phyloP scores from a whole-genome alignment of 2,888 invertebrate species.

The Hypomecis punctinalis region DNA sequence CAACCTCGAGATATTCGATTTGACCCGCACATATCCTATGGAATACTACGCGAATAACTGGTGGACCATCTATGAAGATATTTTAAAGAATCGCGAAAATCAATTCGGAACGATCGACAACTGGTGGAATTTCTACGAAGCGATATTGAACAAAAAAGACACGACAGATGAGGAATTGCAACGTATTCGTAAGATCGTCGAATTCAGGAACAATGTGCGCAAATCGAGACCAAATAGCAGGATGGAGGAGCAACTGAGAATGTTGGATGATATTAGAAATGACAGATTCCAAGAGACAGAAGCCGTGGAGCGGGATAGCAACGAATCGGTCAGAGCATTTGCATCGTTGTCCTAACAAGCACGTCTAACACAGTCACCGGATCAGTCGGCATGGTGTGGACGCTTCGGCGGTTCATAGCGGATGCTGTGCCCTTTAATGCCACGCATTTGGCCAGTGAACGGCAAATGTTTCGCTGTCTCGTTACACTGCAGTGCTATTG shows the following conservation, averaged over 20 bases:
- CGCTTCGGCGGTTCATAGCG: constrained; percentile 32
- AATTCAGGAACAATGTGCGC: constrained; percentile 55
- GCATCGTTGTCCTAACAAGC: constrained; percentile 42
- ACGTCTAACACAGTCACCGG: constrained; percentile 39
- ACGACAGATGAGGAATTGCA: constrained; percentile 63
- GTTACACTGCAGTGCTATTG: too few species aligned
- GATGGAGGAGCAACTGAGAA: constrained; percentile 72
- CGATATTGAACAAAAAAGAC: constrained; percentile 65
- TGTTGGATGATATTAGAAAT: constrained; percentile 72
- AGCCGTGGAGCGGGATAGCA: constrained; percentile 61
- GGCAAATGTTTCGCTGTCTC: too few species aligned
- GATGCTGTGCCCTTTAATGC: constrained; percentile 29
- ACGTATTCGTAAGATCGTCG: constrained; percentile 61
- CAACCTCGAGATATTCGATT: constrained; percentile 69
- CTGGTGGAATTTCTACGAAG: constrained; percentile 81
- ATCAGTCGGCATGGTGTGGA: constrained; percentile 42
- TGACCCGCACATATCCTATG: constrained; percentile 73
- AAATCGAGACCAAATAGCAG: constrained; percentile 67
- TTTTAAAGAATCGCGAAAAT: constrained; percentile 71
- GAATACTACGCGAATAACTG: constrained; percentile 82
- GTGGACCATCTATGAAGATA: constrained; percentile 80
- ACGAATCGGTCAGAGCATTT: constrained; percentile 75
- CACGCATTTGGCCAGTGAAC: too few species aligned
- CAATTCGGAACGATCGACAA: constrained; percentile 80
- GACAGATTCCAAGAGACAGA: constrained; percentile 70